phyloP scores from a whole-genome alignment of 2,888 invertebrate genomes.

The Chaetogeoica ovagalla region DNA sequence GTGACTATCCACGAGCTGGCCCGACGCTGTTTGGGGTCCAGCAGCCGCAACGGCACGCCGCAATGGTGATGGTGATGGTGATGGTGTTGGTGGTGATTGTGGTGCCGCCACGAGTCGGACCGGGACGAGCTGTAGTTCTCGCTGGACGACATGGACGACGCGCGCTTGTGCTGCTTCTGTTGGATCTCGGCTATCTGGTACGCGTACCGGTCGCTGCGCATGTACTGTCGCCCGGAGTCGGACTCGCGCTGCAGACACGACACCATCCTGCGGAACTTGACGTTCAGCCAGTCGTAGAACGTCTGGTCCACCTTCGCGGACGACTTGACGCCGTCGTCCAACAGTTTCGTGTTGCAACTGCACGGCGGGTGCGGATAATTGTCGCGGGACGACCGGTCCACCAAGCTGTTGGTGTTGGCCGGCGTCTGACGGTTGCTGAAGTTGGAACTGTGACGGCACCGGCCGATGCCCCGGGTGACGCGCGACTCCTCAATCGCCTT shows the following conservation, averaged over 20 bases:
- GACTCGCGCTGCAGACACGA: constrained; percentile 60
- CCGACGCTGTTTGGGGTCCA: constrained; percentile 73
- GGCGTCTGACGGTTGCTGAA: constrained; percentile 86
- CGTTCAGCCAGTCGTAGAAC: constrained; percentile 60
- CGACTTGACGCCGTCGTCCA: constrained; percentile 61
- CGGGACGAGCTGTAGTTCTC: constrained; percentile 88
- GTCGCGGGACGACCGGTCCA: constrained; percentile 77
- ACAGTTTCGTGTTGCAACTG: constrained; percentile 65
- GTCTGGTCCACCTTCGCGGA: constrained; percentile 43
- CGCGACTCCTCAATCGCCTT: constrained; percentile 94
- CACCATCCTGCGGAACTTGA: constrained; percentile 63
- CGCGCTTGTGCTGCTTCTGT: constrained; percentile 74
- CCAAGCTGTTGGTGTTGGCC: constrained; percentile 81
- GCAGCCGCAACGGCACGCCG: constrained; percentile 73
- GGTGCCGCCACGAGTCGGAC: constrained; percentile 84
- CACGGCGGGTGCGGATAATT: constrained; percentile 61
- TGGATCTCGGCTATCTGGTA: constrained; percentile 77
- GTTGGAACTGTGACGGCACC: constrained; percentile 83
- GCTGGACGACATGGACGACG: constrained; percentile 82
- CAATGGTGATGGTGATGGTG: constrained; percentile 69
- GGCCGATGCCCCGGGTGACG: constrained; percentile 83
- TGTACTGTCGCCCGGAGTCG: constrained; percentile 59
- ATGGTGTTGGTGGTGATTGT: constrained; percentile 62
- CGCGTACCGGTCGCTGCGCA: constrained; percentile 69
- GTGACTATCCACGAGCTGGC: constrained; percentile 88